These are phyloP conservation scores for Peromyscus melanophrys DNA, from an alignment of 2,797 vertebrate genomes.

Conservation along the genomic window DNA sequence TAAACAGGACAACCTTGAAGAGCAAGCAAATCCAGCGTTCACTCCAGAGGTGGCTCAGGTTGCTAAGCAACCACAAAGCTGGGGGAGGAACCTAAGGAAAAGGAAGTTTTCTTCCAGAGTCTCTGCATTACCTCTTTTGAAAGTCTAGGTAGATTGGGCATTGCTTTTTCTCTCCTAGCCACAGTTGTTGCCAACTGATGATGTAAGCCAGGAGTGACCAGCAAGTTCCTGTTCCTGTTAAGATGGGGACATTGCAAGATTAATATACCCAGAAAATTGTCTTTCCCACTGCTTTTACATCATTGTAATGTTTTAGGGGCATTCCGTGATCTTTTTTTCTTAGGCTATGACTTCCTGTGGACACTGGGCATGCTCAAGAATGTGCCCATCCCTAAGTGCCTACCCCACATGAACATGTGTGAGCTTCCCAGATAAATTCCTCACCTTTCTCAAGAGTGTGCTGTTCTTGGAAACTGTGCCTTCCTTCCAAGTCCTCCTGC, in stretches of 20 bases:
- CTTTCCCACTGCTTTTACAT: not conserved
- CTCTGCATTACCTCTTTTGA: not conserved
- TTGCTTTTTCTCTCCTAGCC: not conserved
- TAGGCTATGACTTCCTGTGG: not conserved
- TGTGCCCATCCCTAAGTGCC: not conserved
- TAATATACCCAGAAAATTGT: not conserved
- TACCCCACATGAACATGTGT: not conserved
- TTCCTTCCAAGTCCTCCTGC: not conserved
- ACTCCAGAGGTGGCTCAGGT: not conserved
- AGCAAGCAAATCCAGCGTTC: not conserved
- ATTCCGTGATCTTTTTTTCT: not conserved
- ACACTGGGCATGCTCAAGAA: not conserved
- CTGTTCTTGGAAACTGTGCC: not conserved
- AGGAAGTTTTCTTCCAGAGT: not conserved
- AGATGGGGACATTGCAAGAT: not conserved
- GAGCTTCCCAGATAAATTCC: not conserved
- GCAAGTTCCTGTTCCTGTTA: not conserved
- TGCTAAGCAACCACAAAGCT: not conserved
- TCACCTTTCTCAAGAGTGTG: not conserved
- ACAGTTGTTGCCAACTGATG: not conserved
- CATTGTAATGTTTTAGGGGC: not conserved
- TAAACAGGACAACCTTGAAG: not conserved
- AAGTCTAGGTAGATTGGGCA: not conserved
- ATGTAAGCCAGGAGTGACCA: not conserved
- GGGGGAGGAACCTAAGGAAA: not conserved